Percentiles rank a stretch among this genome's conserved stretches.
These are phyloP conservation scores for Panulirus ornatus DNA, from an alignment of 1,140 invertebrate species.

Conservation along the genomic window DNA sequence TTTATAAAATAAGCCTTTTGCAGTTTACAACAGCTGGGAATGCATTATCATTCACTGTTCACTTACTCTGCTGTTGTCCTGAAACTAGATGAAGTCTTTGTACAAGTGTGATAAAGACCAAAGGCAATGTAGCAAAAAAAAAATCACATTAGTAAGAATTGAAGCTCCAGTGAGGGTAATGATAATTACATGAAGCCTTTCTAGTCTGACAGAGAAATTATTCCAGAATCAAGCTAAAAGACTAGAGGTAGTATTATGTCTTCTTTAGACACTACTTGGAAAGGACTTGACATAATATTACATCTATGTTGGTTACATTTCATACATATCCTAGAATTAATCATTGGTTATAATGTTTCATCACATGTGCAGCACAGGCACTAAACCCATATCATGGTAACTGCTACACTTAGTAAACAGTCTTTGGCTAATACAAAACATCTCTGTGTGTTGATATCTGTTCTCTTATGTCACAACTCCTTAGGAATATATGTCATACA, in stretches of 20 bases:
- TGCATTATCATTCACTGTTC: background rate
- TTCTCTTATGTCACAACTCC: background rate
- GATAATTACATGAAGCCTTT: background rate
- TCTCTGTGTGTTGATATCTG: background rate
- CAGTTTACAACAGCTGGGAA: background rate
- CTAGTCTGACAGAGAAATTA: background rate
- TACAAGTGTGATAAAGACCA: background rate
- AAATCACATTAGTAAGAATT: background rate
- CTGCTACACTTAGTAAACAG: background rate
- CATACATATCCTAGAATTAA: background rate
- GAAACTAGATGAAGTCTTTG: background rate
- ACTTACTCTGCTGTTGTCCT: no score
- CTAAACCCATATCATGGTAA: background rate
- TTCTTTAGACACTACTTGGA: background rate
- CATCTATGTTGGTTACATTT: background rate
- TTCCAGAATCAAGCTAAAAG: background rate
- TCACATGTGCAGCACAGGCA: background rate
- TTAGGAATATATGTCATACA: background rate
- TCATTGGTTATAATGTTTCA: background rate
- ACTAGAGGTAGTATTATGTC: slow-evolving; percentile 4
- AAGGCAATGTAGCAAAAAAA: background rate
- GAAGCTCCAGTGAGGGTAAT: background rate
- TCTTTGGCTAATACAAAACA: background rate
- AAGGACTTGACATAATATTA: background rate
- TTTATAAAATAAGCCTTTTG: background rate